Conservation (phyloP, 2,888 invertebrate species). For the Crocallis elinguaria region DNA sequence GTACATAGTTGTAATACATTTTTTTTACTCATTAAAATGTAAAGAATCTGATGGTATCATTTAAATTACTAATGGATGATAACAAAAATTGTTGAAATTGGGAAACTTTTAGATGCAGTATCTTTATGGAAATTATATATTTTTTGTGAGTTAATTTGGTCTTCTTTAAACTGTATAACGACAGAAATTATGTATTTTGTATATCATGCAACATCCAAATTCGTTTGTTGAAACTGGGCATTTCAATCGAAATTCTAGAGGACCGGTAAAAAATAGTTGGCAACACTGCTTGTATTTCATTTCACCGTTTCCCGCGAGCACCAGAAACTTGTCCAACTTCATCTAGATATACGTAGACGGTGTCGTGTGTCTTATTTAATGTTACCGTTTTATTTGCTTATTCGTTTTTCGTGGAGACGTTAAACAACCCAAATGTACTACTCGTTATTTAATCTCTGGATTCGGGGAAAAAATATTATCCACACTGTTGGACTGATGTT, state of each 20-base stretch:
- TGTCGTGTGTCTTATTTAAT: constrained; percentile 48
- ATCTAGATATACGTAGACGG: constrained; percentile 29
- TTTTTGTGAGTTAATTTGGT: too few relatives aligned
- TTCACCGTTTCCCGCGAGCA: constrained; percentile 19
- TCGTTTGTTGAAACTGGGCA: not conserved
- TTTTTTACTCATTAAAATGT: too few relatives aligned
- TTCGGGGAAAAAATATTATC: constrained; percentile 25
- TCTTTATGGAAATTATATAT: too few relatives aligned
- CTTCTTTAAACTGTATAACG: not conserved
- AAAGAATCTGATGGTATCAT: too few relatives aligned
- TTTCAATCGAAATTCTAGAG: not conserved
- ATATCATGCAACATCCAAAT: not conserved
- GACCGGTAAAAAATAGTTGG: not conserved
- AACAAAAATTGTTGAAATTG: too few relatives aligned
- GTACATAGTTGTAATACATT: too few relatives aligned
- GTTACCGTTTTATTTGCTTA: constrained; percentile 43
- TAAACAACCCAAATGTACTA: constrained; percentile 27
- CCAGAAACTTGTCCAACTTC: constrained; percentile 44
- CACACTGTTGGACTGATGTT: constrained; percentile 10
- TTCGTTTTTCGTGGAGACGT: constrained; percentile 37
- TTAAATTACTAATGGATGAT: too few relatives aligned
- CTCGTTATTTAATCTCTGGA: constrained; percentile 22
- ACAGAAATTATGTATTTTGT: not conserved
- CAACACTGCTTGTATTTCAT: constrained; percentile 1
- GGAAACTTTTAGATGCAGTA: too few relatives aligned